These are phyloP conservation scores for Heteractis magnifica DNA, from an alignment of 92 coral and sea anemone species.

Conservation along the genomic window DNA sequence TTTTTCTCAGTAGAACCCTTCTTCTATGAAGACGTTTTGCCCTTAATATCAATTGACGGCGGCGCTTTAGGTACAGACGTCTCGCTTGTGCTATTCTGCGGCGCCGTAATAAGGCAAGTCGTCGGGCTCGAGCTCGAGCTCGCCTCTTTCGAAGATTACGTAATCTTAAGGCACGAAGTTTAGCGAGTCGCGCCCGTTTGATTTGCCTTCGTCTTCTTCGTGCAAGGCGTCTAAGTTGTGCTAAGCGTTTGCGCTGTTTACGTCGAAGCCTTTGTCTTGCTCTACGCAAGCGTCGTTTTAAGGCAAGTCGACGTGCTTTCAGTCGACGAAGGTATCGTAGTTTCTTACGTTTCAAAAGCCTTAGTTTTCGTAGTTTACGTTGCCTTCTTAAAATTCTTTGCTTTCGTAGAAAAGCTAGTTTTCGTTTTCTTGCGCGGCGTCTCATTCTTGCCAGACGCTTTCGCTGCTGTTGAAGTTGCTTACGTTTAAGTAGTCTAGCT, in stretches of 20 bases:
- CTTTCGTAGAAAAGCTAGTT: neutral
- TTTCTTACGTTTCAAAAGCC: neutral
- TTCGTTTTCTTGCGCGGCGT: neutral
- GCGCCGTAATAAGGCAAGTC: slow-evolving; percentile 12
- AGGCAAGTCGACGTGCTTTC: neutral
- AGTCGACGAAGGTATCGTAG: neutral
- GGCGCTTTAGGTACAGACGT: neutral
- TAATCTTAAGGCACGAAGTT: slow-evolving; percentile 18
- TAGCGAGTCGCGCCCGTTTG: slow-evolving; percentile 13
- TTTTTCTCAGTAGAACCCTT: slow-evolving; percentile 23
- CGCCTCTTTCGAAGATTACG: slow-evolving; percentile 10
- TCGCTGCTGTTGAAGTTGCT: neutral
- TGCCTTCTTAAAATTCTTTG: neutral
- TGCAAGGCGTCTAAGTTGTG: slow-evolving; percentile 11
- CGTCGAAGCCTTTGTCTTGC: slow-evolving; percentile 7
- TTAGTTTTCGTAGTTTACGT: neutral
- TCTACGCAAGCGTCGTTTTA: slow-evolving; percentile 15
- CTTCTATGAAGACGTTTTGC: slow-evolving; percentile 18
- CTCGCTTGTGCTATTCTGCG: neutral
- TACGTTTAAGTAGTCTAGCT: slow-evolving; percentile 1
- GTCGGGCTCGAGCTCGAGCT: slow-evolving; percentile 15
- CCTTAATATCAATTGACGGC: neutral
- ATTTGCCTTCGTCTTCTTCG: slow-evolving; percentile 6
- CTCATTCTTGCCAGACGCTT: slow-evolving; percentile 5
- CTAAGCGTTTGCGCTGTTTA: neutral